A percentile compares a stretch with the other conserved stretches of the same genome.
Evolutionary conservation across 2,113 vertebrate genomes (phyloP).

Genomic region (Hydrolagus affinis): DNA sequence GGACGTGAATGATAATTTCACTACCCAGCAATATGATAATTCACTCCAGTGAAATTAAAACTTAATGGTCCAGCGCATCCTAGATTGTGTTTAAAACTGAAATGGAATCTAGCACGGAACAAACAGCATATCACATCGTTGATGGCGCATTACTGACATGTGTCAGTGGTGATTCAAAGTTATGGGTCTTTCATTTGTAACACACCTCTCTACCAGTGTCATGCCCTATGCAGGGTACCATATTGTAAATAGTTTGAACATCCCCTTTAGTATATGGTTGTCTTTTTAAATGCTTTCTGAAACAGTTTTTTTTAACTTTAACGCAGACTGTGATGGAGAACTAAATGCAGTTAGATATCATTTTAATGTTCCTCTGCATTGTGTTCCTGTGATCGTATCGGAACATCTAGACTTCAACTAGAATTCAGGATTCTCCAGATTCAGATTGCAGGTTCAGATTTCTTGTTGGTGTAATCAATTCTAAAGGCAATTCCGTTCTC

Average conservation of each 20-base stretch:
- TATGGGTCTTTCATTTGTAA: conserved; percentile 26
- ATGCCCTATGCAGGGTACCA: neutral
- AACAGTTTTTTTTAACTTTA: neutral
- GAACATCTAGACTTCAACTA: neutral
- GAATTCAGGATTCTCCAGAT: neutral
- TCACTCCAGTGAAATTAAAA: conserved; percentile 33
- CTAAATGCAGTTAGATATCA: too few relatives aligned
- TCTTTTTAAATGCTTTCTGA: neutral
- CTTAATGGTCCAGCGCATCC: conserved; percentile 27
- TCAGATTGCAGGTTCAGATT: neutral
- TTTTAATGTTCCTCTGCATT: too few relatives aligned
- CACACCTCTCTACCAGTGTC: conserved; percentile 19
- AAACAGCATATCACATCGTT: conserved; percentile 30
- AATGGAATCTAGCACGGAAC: conserved; percentile 28
- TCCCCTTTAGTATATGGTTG: neutral
- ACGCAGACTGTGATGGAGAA: neutral
- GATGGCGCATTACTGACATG: conserved; percentile 26
- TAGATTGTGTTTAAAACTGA: conserved; percentile 29
- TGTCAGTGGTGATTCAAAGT: conserved; percentile 1
- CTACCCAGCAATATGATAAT: conserved; percentile 27
- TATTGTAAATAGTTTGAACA: conserved; percentile 12
- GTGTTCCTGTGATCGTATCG: too few relatives aligned
- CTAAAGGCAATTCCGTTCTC: neutral
- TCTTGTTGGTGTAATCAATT: neutral
- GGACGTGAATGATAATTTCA: conserved; percentile 31